Percentiles rank a stretch among this genome's conserved stretches.
These are phyloP conservation scores for Orchesellides sinensis DNA, from an alignment of 2,888 invertebrate genomes.

Conservation along the genomic window DNA sequence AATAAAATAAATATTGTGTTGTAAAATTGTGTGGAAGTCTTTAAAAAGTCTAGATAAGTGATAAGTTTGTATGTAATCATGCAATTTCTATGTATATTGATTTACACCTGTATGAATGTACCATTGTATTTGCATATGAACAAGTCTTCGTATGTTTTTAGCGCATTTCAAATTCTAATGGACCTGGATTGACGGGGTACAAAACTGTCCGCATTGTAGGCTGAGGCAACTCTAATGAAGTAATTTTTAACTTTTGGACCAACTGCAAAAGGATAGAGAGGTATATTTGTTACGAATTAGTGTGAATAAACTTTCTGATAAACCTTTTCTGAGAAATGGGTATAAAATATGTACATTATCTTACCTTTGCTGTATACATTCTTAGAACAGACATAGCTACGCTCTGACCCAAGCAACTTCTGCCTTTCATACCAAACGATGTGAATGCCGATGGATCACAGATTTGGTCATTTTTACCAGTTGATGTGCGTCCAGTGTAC, in stretches of 20 bases:
- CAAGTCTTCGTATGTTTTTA: too few species aligned
- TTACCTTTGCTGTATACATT: constrained; percentile 31
- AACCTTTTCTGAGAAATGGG: background rate
- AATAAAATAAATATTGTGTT: too few species aligned
- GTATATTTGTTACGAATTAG: background rate
- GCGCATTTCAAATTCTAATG: background rate
- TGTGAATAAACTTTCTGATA: background rate
- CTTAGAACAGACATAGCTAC: background rate
- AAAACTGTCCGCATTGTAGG: constrained; percentile 25
- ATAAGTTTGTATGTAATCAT: too few species aligned
- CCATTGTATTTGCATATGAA: too few species aligned
- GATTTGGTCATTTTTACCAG: too few species aligned
- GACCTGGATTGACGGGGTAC: constrained; percentile 12
- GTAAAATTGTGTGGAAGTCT: too few species aligned
- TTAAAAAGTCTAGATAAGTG: too few species aligned
- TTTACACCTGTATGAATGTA: too few species aligned
- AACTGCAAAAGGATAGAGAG: constrained; percentile 2
- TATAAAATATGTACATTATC: background rate
- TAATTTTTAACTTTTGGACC: constrained; percentile 24
- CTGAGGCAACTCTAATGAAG: background rate
- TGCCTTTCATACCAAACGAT: constrained; percentile 30
- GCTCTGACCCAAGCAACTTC: constrained; percentile 25
- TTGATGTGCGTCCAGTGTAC: too few species aligned
- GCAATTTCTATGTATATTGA: too few species aligned
- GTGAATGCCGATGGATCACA: constrained; percentile 14